phyloP scores from a whole-genome alignment of 2,113 vertebrate genomes.

The Ondatra zibethicus region DNA sequence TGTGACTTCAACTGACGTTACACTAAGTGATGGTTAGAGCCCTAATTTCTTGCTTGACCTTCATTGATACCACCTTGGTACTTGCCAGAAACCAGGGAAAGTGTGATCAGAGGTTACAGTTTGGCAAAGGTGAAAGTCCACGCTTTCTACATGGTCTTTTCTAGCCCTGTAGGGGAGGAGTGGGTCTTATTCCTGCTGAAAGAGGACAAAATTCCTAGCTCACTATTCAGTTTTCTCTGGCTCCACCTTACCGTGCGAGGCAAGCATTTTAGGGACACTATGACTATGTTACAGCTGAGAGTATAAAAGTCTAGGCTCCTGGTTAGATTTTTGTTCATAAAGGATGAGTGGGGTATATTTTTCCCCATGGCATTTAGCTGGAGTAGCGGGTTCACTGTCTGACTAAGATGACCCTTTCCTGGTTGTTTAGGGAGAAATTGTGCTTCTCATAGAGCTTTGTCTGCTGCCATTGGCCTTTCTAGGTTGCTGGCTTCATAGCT shows the following conservation, averaged over 20 bases:
- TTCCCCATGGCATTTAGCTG: background rate
- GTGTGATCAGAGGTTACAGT: background rate
- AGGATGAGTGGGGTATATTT: background rate
- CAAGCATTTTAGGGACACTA: background rate
- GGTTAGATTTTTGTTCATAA: slow-evolving; percentile 26
- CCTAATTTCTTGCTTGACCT: slow-evolving; percentile 9
- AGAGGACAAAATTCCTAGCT: slow-evolving; percentile 20
- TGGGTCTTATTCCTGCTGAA: slow-evolving; percentile 1
- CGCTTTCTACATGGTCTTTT: background rate
- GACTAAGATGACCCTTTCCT: background rate
- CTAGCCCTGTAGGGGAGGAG: background rate
- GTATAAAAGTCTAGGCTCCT: slow-evolving; percentile 21
- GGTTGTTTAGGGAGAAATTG: slow-evolving; percentile 17
- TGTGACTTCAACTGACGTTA: background rate
- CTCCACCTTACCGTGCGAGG: background rate
- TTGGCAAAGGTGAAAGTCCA: slow-evolving; percentile 33
- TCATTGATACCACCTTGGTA: slow-evolving; percentile 23
- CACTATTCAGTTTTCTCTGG: slow-evolving; percentile 29
- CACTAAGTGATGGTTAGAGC: background rate
- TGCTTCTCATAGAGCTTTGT: slow-evolving; percentile 10
- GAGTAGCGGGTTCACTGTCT: background rate
- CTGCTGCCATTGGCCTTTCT: background rate
- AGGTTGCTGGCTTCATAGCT: background rate
- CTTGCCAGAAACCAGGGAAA: background rate
- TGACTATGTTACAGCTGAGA: slow-evolving; percentile 15